Percentiles rank a stretch among this genome's conserved stretches.
Evolutionary conservation across 2,797 vertebrate species (phyloP).

Genomic region (Squalus acanthias): DNA sequence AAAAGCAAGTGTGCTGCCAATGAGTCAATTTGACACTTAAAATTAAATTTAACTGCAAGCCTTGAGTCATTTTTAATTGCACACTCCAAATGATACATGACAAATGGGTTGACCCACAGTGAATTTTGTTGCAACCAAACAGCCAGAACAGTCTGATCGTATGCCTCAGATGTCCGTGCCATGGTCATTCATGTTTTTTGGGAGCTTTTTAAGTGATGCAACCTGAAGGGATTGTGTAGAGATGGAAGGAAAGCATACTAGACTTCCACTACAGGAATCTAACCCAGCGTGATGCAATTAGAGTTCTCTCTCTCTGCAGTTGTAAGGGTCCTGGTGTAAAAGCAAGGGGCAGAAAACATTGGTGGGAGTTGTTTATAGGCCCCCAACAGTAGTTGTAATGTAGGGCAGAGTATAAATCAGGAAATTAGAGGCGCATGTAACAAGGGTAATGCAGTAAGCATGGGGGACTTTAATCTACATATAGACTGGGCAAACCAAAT

Average conservation of each 20-base stretch:
- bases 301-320: background rate
- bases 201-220: background rate
- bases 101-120: background rate
- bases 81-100: background rate
- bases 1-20: background rate
- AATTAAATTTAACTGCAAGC: background rate
- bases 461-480: too few relatives aligned
- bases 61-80: background rate
- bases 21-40: too few relatives aligned
- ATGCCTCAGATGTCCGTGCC: background rate
- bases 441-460: too few relatives aligned
- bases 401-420: too few relatives aligned
- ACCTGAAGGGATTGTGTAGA: background rate
- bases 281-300: background rate
- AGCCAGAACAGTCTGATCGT: background rate
- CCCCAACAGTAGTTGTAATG: too few relatives aligned
- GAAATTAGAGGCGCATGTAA: too few relatives aligned
- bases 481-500: too few relatives aligned
- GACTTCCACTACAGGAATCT: background rate
- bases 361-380: too few relatives aligned
- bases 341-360: too few relatives aligned
- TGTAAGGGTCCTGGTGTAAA: background rate
- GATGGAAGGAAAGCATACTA: background rate
- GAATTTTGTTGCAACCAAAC: background rate
- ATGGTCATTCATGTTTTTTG: background rate